Conservation (phyloP, 2,888 invertebrate species). For the Acronicta psi region DNA sequence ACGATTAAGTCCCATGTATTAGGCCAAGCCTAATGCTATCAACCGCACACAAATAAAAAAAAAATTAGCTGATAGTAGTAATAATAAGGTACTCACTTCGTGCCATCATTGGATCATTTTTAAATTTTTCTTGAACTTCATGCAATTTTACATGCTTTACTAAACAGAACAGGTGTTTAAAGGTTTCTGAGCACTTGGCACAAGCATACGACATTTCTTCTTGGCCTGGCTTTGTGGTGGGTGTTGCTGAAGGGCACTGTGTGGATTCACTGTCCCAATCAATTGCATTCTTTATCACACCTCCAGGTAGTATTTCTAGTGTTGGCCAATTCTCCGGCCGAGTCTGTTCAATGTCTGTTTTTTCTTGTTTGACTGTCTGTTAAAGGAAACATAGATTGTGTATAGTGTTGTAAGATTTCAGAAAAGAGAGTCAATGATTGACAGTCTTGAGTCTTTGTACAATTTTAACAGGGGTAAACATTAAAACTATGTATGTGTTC, state of each 20-base stretch:
- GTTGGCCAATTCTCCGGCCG: conserved; percentile 79
- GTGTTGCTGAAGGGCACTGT: conserved; percentile 14
- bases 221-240: conserved; percentile 16
- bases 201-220: conserved; percentile 80
- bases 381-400: not conserved
- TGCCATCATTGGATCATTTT: conserved; percentile 43
- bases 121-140: conserved; percentile 68
- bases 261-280: conserved; percentile 59
- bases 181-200: conserved; percentile 79
- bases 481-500: no score
- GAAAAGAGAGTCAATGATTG: no score
- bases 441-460: no score
- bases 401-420: not conserved
- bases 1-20: no score
- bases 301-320: conserved; percentile 81
- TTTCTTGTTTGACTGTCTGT: conserved; percentile 38
- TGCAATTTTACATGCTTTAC: conserved; percentile 82
- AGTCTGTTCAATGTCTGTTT: conserved; percentile 40
- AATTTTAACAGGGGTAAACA: no score
- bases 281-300: conserved; percentile 77
- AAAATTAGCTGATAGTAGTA: no score
- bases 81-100: conserved; percentile 60
- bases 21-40: no score
- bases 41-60: no score
- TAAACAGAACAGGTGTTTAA: conserved; percentile 74